These are phyloP conservation scores for Nothoprocta perdicaria DNA, from an alignment of 2,113 vertebrate species.

Conservation along the genomic window DNA sequence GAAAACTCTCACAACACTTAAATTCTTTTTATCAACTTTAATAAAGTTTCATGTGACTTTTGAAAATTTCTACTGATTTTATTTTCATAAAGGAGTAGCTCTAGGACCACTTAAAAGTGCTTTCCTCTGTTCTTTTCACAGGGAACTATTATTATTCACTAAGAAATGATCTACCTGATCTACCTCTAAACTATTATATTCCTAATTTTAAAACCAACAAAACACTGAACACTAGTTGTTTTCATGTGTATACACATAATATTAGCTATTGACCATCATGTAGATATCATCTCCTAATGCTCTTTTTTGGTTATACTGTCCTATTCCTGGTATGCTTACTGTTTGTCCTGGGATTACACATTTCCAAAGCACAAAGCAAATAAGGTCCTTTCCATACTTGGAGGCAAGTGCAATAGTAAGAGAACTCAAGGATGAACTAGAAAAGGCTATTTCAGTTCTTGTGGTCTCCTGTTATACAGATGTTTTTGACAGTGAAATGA, in stretches of 20 bases:
- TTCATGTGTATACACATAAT: background rate
- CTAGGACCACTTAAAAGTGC: background rate
- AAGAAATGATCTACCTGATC: too few relatives aligned
- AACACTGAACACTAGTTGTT: background rate
- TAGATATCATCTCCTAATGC: background rate
- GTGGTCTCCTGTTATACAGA: background rate
- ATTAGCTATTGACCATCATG: background rate
- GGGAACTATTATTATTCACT: background rate
- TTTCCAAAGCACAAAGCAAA: background rate
- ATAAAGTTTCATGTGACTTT: background rate
- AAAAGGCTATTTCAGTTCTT: background rate
- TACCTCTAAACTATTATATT: background rate
- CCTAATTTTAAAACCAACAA: background rate
- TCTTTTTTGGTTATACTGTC: background rate
- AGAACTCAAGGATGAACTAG: background rate
- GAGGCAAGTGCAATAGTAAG: background rate
- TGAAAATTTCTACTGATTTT: background rate
- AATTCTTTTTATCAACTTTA: background rate
- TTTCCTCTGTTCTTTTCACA: background rate
- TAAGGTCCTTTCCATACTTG: background rate
- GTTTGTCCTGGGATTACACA: background rate
- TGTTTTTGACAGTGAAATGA: background rate
- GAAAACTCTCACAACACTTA: background rate
- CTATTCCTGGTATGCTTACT: background rate
- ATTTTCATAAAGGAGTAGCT: background rate